A percentile compares a stretch with the other conserved stretches of the same genome.
phyloP scores from a whole-genome alignment of 1,140 invertebrate species.

The Papilio machaon region DNA sequence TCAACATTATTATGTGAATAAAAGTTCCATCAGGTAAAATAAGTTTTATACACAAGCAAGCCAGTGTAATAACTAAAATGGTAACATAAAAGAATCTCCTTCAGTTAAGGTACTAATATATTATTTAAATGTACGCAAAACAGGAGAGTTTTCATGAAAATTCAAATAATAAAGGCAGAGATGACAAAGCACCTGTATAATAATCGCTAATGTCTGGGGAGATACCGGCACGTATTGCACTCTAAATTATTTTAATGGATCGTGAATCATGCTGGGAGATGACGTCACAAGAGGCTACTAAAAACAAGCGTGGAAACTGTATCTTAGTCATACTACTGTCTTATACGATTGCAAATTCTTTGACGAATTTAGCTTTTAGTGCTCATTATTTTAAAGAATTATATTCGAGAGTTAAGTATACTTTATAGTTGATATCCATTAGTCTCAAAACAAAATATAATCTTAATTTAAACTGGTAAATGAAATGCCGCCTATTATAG shows the following conservation, averaged over 20 bases:
- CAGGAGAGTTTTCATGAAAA: conserved; percentile 12
- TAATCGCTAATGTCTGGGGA: conserved; percentile 36
- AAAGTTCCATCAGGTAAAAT: background rate
- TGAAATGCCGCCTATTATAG: conserved; percentile 2
- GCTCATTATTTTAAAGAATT: background rate
- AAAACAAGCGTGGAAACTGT: conserved; percentile 6
- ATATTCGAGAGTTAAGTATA: background rate
- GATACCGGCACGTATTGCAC: conserved; percentile 33
- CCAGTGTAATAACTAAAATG: background rate
- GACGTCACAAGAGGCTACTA: conserved; percentile 17
- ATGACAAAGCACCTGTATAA: conserved; percentile 36
- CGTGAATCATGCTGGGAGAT: conserved; percentile 23
- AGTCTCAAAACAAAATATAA: background rate
- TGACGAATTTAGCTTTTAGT: background rate
- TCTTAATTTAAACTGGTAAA: conserved; percentile 19
- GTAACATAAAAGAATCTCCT: background rate
- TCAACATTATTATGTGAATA: background rate
- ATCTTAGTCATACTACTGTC: background rate
- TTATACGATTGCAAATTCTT: background rate
- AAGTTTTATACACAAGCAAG: background rate
- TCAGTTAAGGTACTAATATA: conserved; percentile 15
- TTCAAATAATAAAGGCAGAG: conserved; percentile 27
- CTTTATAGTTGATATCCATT: background rate
- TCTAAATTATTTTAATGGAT: conserved; percentile 37
- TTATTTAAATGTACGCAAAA: conserved; percentile 23